These are phyloP conservation scores for Meda fulgida DNA, from an alignment of 2,797 vertebrate species.

Conservation along the genomic window DNA sequence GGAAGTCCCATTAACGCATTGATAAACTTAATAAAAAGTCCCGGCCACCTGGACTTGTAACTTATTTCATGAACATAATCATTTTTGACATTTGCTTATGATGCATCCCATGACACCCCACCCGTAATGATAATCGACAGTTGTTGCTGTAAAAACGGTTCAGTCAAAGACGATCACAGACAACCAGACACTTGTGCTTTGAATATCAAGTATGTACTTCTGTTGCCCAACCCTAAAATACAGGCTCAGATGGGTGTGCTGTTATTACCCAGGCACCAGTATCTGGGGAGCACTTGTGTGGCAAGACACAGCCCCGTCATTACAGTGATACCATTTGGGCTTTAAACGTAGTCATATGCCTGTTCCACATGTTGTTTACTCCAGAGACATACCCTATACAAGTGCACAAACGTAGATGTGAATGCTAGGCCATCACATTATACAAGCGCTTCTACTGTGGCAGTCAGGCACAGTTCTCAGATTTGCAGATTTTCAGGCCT, in stretches of 20 bases:
- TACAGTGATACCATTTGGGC: constrained; percentile 42
- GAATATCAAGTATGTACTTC: constrained; percentile 33
- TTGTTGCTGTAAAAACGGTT: neutral
- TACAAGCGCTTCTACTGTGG: neutral
- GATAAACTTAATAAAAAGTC: constrained; percentile 32
- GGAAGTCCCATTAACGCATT: constrained; percentile 20
- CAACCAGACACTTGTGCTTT: constrained; percentile 44
- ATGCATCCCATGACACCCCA: constrained; percentile 18
- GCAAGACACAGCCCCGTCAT: constrained; percentile 43
- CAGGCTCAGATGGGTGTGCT: constrained; percentile 19
- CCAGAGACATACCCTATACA: neutral
- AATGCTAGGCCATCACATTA: neutral
- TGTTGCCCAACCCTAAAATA: constrained; percentile 4
- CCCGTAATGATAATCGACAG: constrained; percentile 7
- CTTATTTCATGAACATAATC: constrained; percentile 8
- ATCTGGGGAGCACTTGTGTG: constrained; percentile 45
- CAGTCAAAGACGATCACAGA: constrained; percentile 28
- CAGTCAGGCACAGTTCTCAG: neutral
- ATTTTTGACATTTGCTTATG: constrained; percentile 19
- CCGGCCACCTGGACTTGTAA: constrained; percentile 20
- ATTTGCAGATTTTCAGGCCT: neutral
- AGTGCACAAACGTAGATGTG: neutral
- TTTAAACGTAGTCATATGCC: constrained; percentile 32
- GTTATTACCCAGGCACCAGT: constrained; percentile 23
- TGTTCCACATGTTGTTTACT: constrained; percentile 51